Base-by-base conservation (phyloP, 2,797 vertebrate species). In the Fringilla coelebs region DNA sequence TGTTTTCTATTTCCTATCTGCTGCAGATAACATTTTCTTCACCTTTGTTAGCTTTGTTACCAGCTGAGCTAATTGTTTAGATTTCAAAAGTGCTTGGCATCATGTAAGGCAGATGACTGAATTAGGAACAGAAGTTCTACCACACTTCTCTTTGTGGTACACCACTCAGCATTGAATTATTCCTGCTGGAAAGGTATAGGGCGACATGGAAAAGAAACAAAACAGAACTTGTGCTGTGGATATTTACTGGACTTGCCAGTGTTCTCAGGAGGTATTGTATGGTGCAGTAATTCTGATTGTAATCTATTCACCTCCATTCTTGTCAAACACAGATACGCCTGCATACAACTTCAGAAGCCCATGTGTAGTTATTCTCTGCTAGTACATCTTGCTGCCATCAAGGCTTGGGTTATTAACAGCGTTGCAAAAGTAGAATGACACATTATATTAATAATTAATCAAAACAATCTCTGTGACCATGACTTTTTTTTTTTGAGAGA, bases 401-500 rank as follows among this genome's bases (percentile, higher is more conserved):
- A 95, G 32, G 24, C 67, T 87, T 88, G 20, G 40, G 49, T 74
- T 96, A 78, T 82, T 88, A 96, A 88, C 73, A 91, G 24, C 89
- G 34, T 52, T 95, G 86, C 74, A 60, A 88, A 90, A 68, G 66
- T 86, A 90, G 71, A 95, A 90, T 65, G 54, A 84, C 60, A 85
- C 60, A 73, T 36, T 68, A 48, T 34, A 36, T 68, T 76, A 51
- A n/a, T 32, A 66, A 67, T 73, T 84, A 52, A 61, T 43, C 17
- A 55, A 89, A 91, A 57, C 17, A 67, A 55, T 71, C 11, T 89
- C 63, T 70, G 10, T 63, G 19, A 63, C 21, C 11, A 11, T 67
- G 26, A 14, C 11, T 19, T 26, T 22, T 83, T 52, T 48, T 46
- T 49, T 19, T 5, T 28, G 16, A n/a, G 21, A 38, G 80, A 80